Evolutionary conservation across 2,797 vertebrate genomes (phyloP), one percentile per base, ranked within the genome.

Genomic region (Cynopterus sphinx): DNA sequence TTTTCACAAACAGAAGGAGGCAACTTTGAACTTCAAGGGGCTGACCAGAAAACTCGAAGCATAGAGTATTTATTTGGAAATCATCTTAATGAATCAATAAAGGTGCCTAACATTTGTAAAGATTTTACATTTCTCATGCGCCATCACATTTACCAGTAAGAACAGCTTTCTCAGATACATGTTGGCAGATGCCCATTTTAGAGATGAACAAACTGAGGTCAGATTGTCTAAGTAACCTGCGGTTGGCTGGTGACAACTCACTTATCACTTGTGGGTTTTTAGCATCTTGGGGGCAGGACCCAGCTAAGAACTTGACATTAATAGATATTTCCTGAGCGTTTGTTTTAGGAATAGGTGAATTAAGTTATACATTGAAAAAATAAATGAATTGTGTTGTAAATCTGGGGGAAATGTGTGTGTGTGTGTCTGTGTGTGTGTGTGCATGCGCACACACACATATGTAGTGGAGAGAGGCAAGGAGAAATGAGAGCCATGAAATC

Each of bases 381-480:
- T 41, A 67, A n/a, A 39, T 19, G 75, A 77, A 63, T 59, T 26
- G 4, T 5, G 12, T 26, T 57, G 13, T 6, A 57, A 63, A 71
- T 21, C 31, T 2, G 15, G 7, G 3, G 74, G 15, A 9, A 6
- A 73, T 15, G 5, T 71, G 51, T 75, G 26, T 9, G 9, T 8
- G 19, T 6, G 11, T 12, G 22, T 13, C 2, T 24, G 13, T 26
- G 3, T 26, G 46, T 10, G 10, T 5, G 16, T 2, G 28, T 17
- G 15, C 0, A 0, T 9, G 6, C 17, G 12, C n/a, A 22, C 6
- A 0, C 22, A 22, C 59, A n/a, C 15, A 39, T 41, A 53, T 4
- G 6, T 41, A 6, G 46, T 10, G 4, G 21, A 1, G 46, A n/a
- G 9, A 33, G 9, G 21, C 2, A 3, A 17, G 9, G 22, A 36